A percentile compares a stretch with the other conserved stretches of the same genome.
These are phyloP conservation scores for Quadroppia sp. DNA, from an alignment of 2,888 invertebrate species.

Conservation along the genomic window DNA sequence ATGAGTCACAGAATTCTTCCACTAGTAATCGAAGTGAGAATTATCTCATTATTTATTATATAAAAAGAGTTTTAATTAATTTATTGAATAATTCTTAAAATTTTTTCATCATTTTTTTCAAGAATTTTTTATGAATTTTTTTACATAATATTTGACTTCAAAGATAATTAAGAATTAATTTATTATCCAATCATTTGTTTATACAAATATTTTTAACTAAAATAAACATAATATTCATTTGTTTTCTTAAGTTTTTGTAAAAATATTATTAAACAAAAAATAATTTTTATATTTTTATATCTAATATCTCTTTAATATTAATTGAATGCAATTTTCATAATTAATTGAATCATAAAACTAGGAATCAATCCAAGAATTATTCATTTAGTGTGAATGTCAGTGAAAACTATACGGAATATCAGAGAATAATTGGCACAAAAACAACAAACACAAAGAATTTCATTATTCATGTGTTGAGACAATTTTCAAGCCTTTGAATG, in stretches of 20 bases:
- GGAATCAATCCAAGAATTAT: background rate
- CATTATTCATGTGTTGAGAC: background rate
- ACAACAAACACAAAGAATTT: background rate
- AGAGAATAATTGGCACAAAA: background rate
- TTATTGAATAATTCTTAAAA: too few species aligned
- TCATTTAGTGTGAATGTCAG: too few species aligned
- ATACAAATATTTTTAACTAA: background rate
- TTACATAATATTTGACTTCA: too few species aligned
- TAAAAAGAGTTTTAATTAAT: too few species aligned
- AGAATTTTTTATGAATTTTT: background rate
- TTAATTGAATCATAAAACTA: conserved; percentile 22
- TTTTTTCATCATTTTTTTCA: background rate
- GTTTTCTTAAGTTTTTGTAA: background rate
- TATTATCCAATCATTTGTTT: background rate
- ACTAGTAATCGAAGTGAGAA: background rate
- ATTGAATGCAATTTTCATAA: background rate
- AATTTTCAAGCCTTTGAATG: too few species aligned
- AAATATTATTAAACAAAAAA: too few species aligned
- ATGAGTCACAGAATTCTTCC: background rate
- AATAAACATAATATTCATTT: background rate
- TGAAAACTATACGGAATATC: background rate
- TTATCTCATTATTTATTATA: background rate
- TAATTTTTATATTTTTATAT: too few species aligned
- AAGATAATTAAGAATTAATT: too few species aligned
- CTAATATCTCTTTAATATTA: too few species aligned